Evolutionary conservation across 2,888 invertebrate species (phyloP), one percentile per base, ranked within the genome.

Genomic region (Brachyptera risi): DNA sequence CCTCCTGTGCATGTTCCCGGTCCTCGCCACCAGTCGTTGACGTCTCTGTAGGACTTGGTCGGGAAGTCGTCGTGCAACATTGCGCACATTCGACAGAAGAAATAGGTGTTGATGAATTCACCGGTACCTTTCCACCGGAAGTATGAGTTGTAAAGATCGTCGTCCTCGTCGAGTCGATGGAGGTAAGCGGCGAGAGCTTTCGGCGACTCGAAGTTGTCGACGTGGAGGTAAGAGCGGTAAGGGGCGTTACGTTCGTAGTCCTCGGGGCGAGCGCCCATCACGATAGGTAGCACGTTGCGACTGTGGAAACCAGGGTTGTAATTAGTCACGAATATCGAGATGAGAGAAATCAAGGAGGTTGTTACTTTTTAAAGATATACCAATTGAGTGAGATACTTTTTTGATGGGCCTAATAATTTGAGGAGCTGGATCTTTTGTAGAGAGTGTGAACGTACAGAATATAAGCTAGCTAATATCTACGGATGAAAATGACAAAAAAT

Each of bases 111-210:
- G 70, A 97, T 91, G 73, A 97, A 95, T 74, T 94, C 91, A 1
- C 97, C 97, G 0, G 93, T 94, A 51, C 92, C 92, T 79, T 93
- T 88, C 94, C 94, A 95, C 68, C 84, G 85, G 75, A 96, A 96
- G 75, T 97, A 97, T 26, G 93, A 90, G 76, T 97, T 96, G 76
- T 96, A 97, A 1, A 93, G 80, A 44, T 85, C 85, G 73, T 96
- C 93, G 74, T 97, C 90, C 66, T 84, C 81, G 74, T 96, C 95
- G 60, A 97, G 80, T 56, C 87, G 83, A 65, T 86, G 84, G 59
- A 97, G 80, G 76, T 96, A 96, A 27, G 85, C 84, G 37, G 96
- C 96, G 65, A 97, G 79, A 68, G 92, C 89, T 70, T 87, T 86
- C 0, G 96, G 89, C 21, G 89, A 87, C 27, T 86, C 85, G 74